A percentile compares a stretch with the other conserved stretches of the same genome.
These are phyloP conservation scores for Penelope pileata DNA, from an alignment of 2,113 vertebrate species.

Conservation along the genomic window DNA sequence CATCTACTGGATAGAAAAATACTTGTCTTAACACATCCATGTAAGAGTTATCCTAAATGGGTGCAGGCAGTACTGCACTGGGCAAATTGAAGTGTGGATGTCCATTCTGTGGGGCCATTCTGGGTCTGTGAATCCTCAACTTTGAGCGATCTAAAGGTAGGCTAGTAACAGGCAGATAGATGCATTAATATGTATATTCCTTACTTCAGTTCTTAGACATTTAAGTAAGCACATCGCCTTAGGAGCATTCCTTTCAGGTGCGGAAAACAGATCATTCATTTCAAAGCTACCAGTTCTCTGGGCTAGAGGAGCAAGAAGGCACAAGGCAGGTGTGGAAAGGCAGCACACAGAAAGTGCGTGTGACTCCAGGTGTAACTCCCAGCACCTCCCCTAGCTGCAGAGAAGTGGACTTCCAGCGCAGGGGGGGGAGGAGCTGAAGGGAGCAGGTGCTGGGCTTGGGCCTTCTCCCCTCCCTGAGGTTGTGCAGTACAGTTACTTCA, in stretches of 20 bases:
- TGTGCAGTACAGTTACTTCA: background rate
- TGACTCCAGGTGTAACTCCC: background rate
- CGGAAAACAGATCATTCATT: background rate
- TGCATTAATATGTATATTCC: background rate
- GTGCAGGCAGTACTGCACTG: background rate
- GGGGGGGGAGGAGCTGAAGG: background rate
- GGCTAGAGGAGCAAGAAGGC: background rate
- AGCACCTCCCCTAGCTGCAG: fast-evolving
- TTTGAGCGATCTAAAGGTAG: too few relatives aligned
- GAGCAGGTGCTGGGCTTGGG: background rate
- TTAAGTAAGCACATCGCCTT: background rate
- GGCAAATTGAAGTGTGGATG: background rate
- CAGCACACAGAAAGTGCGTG: fast-evolving
- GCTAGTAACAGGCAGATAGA: background rate
- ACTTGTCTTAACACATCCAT: background rate
- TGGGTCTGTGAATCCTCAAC: background rate
- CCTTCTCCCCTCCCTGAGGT: background rate
- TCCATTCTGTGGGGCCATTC: background rate
- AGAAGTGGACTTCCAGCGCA: background rate
- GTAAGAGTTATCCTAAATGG: background rate
- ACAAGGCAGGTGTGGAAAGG: background rate
- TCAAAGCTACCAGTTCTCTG: background rate
- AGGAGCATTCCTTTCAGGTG: background rate
- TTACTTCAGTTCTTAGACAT: background rate
- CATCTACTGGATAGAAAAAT: background rate